A percentile compares a stretch with the other conserved stretches of the same genome.
Conservation (phyloP, 2,113 vertebrate species). For the Puffinus mauretanicus region DNA sequence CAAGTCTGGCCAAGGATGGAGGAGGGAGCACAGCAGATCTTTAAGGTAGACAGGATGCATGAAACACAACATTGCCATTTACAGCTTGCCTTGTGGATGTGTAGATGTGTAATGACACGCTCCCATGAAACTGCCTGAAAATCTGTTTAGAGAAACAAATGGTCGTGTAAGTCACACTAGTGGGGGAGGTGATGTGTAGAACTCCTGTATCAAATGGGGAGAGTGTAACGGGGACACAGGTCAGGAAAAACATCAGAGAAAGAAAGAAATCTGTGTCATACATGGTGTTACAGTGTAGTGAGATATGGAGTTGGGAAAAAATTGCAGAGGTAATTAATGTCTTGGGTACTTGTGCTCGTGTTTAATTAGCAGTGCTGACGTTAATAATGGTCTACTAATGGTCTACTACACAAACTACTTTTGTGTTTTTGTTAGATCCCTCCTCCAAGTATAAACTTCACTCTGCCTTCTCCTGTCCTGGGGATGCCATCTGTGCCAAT, state of each 20-base stretch:
- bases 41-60: constrained; percentile 81
- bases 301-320: not conserved
- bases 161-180: not conserved
- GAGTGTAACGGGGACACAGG: not conserved
- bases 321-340: not conserved
- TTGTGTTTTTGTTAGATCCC: constrained; percentile 81
- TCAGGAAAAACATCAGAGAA: not conserved
- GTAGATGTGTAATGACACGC: not conserved
- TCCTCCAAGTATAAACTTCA: constrained; percentile 98
- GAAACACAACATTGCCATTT: not conserved
- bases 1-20: constrained; percentile 99
- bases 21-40: constrained; percentile 98
- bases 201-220: not conserved
- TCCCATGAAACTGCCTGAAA: not conserved
- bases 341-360: not conserved
- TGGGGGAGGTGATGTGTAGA: not conserved
- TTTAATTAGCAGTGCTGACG: not conserved
- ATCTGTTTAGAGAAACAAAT: not conserved
- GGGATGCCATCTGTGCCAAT: constrained; percentile 98
- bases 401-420: not conserved
- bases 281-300: not conserved
- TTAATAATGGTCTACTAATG: not conserved
- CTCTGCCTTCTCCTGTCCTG: constrained; percentile 94
- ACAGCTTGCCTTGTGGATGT: not conserved
- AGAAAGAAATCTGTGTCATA: not conserved